A percentile compares a stretch with the other conserved stretches of the same genome.
phyloP scores from a whole-genome alignment of 2,888 invertebrate genomes.

The Neocrepidodera transversa region DNA sequence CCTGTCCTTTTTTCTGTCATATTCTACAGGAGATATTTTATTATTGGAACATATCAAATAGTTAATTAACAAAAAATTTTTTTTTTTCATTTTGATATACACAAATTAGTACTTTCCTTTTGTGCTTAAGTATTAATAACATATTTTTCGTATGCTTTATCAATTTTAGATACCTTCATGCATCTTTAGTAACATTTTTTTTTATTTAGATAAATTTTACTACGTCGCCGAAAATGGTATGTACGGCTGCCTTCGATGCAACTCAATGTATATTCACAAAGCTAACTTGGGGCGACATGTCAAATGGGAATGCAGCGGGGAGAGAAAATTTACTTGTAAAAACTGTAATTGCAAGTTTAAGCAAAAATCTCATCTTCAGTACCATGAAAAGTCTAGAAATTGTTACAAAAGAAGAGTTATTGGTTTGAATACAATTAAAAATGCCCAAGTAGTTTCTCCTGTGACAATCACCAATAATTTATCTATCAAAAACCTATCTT shows the following conservation, averaged over 20 bases:
- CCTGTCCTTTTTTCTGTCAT: too few relatives aligned
- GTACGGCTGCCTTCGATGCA: conserved; percentile 31
- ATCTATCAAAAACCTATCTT: too few relatives aligned
- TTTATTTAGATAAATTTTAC: conserved; percentile 19
- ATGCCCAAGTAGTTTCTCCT: too few relatives aligned
- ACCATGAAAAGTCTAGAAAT: conserved; percentile 36
- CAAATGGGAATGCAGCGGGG: conserved; percentile 45
- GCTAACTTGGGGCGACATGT: conserved; percentile 37
- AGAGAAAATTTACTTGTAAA: conserved; percentile 40
- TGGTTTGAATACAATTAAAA: neutral
- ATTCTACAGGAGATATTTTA: too few relatives aligned
- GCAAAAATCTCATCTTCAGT: conserved; percentile 41
- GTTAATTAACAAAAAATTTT: too few relatives aligned
- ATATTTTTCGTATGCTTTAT: too few relatives aligned
- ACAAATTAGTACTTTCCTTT: too few relatives aligned
- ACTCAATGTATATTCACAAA: conserved; percentile 31
- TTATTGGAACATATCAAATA: too few relatives aligned
- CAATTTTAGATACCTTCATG: too few relatives aligned
- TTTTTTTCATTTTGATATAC: too few relatives aligned
- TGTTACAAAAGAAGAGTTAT: conserved; percentile 14
- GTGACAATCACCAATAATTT: too few relatives aligned
- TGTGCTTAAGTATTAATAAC: too few relatives aligned
- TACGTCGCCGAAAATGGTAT: conserved; percentile 25
- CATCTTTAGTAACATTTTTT: neutral
- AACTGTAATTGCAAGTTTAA: conserved; percentile 44